These are phyloP conservation scores for Morinoia aosen DNA, from an alignment of 2,888 invertebrate species.

Conservation along the genomic window DNA sequence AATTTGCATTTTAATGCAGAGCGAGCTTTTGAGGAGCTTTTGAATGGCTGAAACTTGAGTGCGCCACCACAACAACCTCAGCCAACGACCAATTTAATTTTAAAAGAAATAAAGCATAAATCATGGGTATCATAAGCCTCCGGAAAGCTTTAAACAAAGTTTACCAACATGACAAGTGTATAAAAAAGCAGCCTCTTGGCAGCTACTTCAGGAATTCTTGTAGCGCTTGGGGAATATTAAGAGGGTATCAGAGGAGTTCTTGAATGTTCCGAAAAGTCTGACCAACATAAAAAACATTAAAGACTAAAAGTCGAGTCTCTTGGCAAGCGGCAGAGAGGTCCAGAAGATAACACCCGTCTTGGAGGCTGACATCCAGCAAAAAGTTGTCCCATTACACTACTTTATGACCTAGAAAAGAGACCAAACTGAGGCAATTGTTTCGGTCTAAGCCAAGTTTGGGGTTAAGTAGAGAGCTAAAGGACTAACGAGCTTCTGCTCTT, in stretches of 20 bases:
- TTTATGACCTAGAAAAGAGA: slow-evolving; percentile 52
- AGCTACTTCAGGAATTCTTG: neutral
- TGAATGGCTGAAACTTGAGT: neutral
- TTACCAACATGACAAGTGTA: neutral
- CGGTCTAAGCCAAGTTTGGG: slow-evolving; percentile 53
- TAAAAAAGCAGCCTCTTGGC: neutral
- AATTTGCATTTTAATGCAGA: neutral
- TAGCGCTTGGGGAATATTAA: neutral
- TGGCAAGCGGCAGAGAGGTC: slow-evolving; percentile 35
- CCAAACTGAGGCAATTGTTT: slow-evolving; percentile 53
- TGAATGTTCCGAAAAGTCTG: neutral
- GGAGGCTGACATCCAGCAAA: slow-evolving; percentile 52
- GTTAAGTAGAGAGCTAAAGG: slow-evolving; percentile 52
- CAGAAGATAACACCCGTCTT: slow-evolving; percentile 53
- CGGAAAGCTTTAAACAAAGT: slow-evolving; percentile 1
- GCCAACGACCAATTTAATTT: neutral
- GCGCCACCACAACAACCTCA: neutral
- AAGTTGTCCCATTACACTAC: slow-evolving; percentile 53
- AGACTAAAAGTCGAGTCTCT: slow-evolving; percentile 14
- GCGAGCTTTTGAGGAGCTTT: neutral
- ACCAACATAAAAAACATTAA: neutral
- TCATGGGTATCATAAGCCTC: neutral
- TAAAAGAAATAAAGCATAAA: neutral
- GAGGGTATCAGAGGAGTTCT: neutral
- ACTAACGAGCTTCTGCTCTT: slow-evolving; percentile 50